Evolutionary conservation across 2,113 vertebrate genomes (phyloP).

Genomic region (Paradoxurus hermaphroditus): DNA sequence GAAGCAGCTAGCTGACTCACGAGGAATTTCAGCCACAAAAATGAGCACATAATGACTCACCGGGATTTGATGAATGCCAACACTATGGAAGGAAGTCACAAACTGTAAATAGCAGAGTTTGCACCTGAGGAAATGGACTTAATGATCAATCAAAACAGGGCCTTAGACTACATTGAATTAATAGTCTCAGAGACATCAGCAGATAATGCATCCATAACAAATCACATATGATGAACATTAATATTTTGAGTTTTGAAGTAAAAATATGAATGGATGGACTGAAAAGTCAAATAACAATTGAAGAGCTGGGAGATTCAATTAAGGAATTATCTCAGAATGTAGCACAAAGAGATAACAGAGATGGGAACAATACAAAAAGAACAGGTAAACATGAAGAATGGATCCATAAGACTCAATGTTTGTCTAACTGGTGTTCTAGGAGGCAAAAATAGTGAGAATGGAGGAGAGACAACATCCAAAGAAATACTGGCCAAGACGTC

Average conservation of each 20-base stretch:
- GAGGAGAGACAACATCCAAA: neutral
- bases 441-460: neutral
- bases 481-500: neutral
- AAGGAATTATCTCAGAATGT: neutral
- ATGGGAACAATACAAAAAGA: neutral
- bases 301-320: neutral
- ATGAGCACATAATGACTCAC: neutral
- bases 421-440: neutral
- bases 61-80: neutral
- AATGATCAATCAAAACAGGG: neutral
- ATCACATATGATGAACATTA: neutral
- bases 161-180: neutral
- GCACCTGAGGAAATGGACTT: neutral
- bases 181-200: neutral
- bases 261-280: neutral
- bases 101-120: neutral
- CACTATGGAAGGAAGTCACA: neutral
- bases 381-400: neutral
- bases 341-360: neutral
- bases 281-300: neutral
- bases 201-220: neutral
- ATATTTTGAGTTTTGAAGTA: conserved; percentile 30
- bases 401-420: neutral
- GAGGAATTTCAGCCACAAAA: neutral
- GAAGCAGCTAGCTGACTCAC: neutral